Conservation (phyloP, 64 coral and sea anemone species). For the Pocillopora verrucosa region DNA sequence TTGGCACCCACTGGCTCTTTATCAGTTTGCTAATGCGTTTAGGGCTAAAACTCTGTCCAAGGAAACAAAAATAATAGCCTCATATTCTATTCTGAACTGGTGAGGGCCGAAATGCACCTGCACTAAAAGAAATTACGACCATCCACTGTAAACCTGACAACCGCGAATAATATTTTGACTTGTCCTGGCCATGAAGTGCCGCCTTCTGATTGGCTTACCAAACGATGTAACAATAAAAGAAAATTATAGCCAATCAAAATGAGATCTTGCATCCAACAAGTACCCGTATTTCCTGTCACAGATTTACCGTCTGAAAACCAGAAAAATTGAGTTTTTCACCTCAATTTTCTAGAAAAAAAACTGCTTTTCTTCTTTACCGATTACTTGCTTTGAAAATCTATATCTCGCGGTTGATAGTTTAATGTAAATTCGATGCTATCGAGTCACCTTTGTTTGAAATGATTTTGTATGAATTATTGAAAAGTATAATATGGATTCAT, state of each 20-base stretch:
- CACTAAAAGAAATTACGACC: conserved; percentile 35
- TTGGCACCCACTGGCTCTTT: conserved; percentile 47
- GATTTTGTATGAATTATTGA: conserved; percentile 29
- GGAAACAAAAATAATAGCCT: conserved; percentile 73
- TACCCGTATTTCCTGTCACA: conserved; percentile 21
- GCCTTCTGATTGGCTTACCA: conserved; percentile 51
- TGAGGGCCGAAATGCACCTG: conserved; percentile 67
- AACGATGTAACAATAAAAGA: conserved; percentile 19
- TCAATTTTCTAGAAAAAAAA: neutral
- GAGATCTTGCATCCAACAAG: neutral
- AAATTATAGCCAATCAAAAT: conserved; percentile 41
- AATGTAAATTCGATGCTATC: neutral
- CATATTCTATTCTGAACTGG: conserved; percentile 78
- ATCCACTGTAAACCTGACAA: conserved; percentile 39
- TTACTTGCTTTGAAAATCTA: neutral
- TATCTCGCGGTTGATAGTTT: neutral
- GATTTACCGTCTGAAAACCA: neutral
- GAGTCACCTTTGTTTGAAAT: conserved; percentile 6
- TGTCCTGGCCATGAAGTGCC: conserved; percentile 17
- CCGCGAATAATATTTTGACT: conserved; percentile 77
- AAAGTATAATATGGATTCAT: conserved; percentile 6
- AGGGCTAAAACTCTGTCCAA: conserved; percentile 67
- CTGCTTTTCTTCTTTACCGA: neutral
- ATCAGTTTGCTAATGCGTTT: conserved; percentile 72
- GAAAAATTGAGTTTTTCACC: neutral